A percentile compares a stretch with the other conserved stretches of the same genome.
Evolutionary conservation across 2,888 invertebrate genomes (phyloP).

Genomic region (Desoria tigrina): DNA sequence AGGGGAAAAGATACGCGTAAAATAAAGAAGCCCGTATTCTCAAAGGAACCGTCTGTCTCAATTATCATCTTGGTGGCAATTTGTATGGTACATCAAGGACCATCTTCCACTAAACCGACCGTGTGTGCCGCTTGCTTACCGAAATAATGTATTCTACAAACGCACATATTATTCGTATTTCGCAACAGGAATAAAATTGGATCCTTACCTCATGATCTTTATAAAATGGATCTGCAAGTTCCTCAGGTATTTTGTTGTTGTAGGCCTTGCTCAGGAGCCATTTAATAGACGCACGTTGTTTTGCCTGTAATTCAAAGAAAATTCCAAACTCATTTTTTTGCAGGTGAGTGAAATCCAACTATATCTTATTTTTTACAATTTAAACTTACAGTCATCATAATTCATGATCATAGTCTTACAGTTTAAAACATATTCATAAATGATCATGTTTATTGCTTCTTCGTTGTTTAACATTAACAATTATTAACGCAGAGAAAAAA

Average conservation of each 20-base stretch:
- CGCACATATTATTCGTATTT: too few relatives aligned
- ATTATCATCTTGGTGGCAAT: conserved; percentile 7
- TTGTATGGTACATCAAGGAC: not conserved
- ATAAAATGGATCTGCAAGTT: conserved; percentile 90
- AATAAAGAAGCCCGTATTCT: too few relatives aligned
- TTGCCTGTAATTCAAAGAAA: conserved; percentile 74
- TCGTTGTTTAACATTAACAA: too few relatives aligned
- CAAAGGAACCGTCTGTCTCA: conserved; percentile 4
- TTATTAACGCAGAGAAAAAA: too few relatives aligned
- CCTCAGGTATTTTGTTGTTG: conserved; percentile 89
- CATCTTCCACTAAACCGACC: not conserved
- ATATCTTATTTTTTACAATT: too few relatives aligned
- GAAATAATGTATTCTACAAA: not conserved
- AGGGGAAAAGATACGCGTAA: not conserved
- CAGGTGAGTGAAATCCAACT: too few relatives aligned
- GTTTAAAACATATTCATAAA: too few relatives aligned
- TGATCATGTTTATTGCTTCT: too few relatives aligned
- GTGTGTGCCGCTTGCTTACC: too few relatives aligned
- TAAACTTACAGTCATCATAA: too few relatives aligned
- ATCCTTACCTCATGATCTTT: conserved; percentile 81
- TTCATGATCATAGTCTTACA: too few relatives aligned
- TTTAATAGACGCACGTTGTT: conserved; percentile 91
- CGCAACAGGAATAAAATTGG: not conserved
- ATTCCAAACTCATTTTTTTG: not conserved
- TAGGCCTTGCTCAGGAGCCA: conserved; percentile 96